These are phyloP conservation scores for Lampris incognitus DNA, from an alignment of 2,113 vertebrate species.

Conservation along the genomic window DNA sequence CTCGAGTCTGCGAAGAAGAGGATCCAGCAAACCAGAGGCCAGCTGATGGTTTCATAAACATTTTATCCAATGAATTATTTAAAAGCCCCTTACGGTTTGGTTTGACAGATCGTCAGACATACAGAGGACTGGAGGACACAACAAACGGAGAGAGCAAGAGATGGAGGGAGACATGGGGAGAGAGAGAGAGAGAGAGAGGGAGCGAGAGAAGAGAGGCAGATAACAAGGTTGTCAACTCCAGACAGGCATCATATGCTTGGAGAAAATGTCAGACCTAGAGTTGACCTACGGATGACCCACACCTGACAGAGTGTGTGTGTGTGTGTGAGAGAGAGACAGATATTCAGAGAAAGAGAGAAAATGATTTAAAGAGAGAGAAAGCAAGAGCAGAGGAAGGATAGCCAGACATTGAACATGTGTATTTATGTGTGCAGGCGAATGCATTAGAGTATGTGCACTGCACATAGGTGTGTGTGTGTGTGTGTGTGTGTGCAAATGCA, in stretches of 20 bases:
- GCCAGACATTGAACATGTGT: not conserved
- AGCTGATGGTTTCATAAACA: conserved; percentile 36
- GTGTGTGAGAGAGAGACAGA: not conserved
- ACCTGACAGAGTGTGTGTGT: conserved; percentile 35
- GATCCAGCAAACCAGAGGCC: not conserved
- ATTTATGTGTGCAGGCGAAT: too few species aligned
- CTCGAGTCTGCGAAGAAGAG: not conserved
- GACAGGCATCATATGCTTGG: conserved; percentile 50
- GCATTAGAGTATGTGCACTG: not conserved
- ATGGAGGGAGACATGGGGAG: conserved; percentile 4
- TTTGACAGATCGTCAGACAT: conserved; percentile 41
- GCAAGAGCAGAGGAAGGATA: not conserved
- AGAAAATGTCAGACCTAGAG: conserved; percentile 60
- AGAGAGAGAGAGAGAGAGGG: not conserved
- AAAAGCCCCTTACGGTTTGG: not conserved
- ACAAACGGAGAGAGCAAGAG: conserved; percentile 20
- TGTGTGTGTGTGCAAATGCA: not conserved
- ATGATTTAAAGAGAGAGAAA: not conserved
- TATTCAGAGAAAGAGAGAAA: not conserved
- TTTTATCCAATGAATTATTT: conserved; percentile 44
- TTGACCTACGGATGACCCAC: conserved; percentile 44
- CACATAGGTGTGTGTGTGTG: not conserved
- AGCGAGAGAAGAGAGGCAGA: conserved; percentile 18
- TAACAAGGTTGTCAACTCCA: conserved; percentile 48
- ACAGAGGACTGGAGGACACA: conserved; percentile 22